These are phyloP conservation scores for Ptycholaimellus sp. DNA, from an alignment of 2,888 invertebrate species.

Conservation along the genomic window DNA sequence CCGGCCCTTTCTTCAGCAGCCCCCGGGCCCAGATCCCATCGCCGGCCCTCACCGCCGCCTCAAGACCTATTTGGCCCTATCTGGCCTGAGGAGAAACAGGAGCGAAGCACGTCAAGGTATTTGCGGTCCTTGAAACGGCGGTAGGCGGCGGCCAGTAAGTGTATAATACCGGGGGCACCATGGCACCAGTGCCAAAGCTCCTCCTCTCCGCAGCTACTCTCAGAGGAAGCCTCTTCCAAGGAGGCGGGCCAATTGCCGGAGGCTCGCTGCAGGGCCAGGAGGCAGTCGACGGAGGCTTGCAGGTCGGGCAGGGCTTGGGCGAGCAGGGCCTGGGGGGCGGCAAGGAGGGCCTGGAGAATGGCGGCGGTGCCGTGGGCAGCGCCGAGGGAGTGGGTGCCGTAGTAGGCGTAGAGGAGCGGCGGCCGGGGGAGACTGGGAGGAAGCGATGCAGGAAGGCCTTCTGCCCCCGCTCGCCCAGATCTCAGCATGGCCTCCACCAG, in stretches of 20 bases:
- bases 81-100: too few relatives aligned
- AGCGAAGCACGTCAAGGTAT: constrained; percentile 45
- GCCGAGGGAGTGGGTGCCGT: constrained; percentile 57
- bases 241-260: constrained; percentile 9
- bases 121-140: constrained; percentile 45
- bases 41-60: constrained; percentile 43
- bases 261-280: constrained; percentile 8
- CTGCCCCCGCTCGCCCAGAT: too few relatives aligned
- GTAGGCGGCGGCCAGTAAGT: constrained; percentile 56
- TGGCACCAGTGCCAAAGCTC: constrained; percentile 72
- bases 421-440: too few relatives aligned
- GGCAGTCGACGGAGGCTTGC: constrained; percentile 3
- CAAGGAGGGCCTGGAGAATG: constrained; percentile 54
- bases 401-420: constrained; percentile 62
- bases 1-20: constrained; percentile 55
- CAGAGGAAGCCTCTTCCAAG: constrained; percentile 6
- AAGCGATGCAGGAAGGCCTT: too few relatives aligned
- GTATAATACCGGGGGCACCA: constrained; percentile 51
- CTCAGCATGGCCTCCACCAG: too few relatives aligned
- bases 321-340: constrained; percentile 23
- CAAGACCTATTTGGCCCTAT: constrained; percentile 34
- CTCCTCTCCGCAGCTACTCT: too few relatives aligned
- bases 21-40: constrained; percentile 61
- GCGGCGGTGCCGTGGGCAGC: constrained; percentile 70
- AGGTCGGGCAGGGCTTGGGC: constrained; percentile 1